A percentile compares a stretch with the other conserved stretches of the same genome.
Evolutionary conservation across 1,140 invertebrate genomes (phyloP).

Genomic region (Drosophila lini): DNA sequence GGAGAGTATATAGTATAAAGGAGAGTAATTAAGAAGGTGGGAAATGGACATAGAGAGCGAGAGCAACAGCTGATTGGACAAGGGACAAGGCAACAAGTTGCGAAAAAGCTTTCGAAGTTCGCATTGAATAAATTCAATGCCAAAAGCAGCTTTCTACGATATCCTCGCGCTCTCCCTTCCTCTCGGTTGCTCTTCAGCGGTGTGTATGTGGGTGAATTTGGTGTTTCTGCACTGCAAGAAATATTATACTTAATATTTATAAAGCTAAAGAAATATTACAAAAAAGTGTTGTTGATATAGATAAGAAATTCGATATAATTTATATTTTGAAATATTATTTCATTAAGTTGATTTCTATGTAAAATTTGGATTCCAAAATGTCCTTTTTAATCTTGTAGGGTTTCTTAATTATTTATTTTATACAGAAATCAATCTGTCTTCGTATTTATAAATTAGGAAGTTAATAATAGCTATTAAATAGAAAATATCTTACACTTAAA

Average conservation of each 20-base stretch:
- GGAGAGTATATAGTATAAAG: background rate
- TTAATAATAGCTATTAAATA: no score
- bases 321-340: no score
- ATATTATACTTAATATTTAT: background rate
- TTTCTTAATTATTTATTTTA: no score
- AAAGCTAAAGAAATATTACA: background rate
- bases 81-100: slow-evolving; percentile 75
- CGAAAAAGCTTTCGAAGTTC: slow-evolving; percentile 80
- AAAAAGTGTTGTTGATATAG: background rate
- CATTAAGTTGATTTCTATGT: no score
- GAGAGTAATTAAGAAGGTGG: no score
- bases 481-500: no score
- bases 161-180: slow-evolving; percentile 5
- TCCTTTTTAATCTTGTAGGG: no score
- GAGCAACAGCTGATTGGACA: slow-evolving; percentile 71
- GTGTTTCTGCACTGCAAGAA: background rate
- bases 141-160: slow-evolving; percentile 46
- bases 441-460: no score
- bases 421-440: no score
- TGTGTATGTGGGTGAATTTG: slow-evolving; percentile 1
- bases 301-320: no score
- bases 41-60: background rate
- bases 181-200: background rate
- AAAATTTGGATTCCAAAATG: no score
- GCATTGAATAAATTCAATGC: slow-evolving; percentile 68